Base-by-base conservation (phyloP, 2,113 vertebrate species). In the Tupaia tana region DNA sequence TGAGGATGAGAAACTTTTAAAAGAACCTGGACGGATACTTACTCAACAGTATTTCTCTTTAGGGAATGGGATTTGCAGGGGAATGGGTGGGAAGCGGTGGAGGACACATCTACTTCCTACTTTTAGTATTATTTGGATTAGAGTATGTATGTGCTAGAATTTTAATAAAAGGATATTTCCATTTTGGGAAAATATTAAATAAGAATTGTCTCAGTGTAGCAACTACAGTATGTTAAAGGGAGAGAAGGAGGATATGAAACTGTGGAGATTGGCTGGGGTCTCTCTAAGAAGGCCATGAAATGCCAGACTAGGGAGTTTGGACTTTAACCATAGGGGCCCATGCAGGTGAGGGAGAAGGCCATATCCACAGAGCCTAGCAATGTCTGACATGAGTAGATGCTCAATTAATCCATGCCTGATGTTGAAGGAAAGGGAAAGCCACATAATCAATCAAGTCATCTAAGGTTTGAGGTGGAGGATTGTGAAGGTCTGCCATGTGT, bases 1-100 rank as follows among this genome's bases (percentile, higher is more conserved):
- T 24, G 56, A 87, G 64, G 6, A 3, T 25, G 77, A 77, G 27
- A 59, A 87, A 18, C 1, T 9, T 34, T 90, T 73, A 11, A 93
- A 71, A 88, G n/a, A 87, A 83, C 25, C 56, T 93, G 11, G 20
- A 89, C 80, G n/a, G 25, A 59, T 84, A 69, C 88, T 86, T 93
- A 90, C 69, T 13, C 54, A 82, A 69, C 6, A 64, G 19, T 18
- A 13, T 59, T 92, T 84, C n/a, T 86, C 90, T 94, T 70, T 86
- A 43, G 59, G 3, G 64, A 82, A 29, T 52, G 34, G 78, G 59
- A 61, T 90, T 82, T 90, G 6, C 22, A 81, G 54, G 83, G 15
- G 56, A 43, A 27, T 69, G 4, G 11, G 15, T 79, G 54, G 34
- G 43, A 73, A 7, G 3, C 2, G 19, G 3, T 67, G 59, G 16